These are phyloP conservation scores for Upupa epops DNA, from an alignment of 2,113 vertebrate species.

Conservation along the genomic window DNA sequence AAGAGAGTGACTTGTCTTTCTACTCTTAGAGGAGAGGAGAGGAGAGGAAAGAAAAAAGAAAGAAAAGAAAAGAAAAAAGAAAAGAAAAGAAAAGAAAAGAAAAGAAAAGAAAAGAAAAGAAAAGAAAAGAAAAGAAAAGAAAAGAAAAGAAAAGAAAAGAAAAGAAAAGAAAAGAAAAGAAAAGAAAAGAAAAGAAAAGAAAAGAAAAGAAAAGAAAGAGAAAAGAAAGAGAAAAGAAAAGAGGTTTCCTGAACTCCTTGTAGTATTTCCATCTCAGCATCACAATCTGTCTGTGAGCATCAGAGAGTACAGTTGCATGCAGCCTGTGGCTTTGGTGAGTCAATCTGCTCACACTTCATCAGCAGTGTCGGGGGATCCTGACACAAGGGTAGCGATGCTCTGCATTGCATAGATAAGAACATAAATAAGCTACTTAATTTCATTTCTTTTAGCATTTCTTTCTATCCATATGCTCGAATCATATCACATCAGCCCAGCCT, in stretches of 20 bases:
- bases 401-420: constrained; percentile 5
- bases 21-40: neutral
- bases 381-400: constrained; percentile 52
- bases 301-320: constrained; percentile 8
- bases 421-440: constrained; percentile 61
- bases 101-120: too few species aligned
- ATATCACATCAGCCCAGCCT: neutral
- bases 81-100: neutral
- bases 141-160: neutral
- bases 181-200: neutral
- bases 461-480: constrained; percentile 11
- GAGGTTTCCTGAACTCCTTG: neutral
- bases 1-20: neutral
- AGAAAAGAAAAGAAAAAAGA: neutral
- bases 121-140: neutral
- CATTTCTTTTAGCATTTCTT: constrained; percentile 44
- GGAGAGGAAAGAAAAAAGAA: neutral
- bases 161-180: neutral
- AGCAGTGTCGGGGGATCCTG: constrained; percentile 35
- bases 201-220: neutral
- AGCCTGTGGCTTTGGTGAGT: neutral
- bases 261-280: constrained; percentile 28
- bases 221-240: too few species aligned
- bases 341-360: constrained; percentile 53
- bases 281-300: neutral